Base-by-base conservation (phyloP, 2,888 invertebrate species). In the Labia minor region DNA sequence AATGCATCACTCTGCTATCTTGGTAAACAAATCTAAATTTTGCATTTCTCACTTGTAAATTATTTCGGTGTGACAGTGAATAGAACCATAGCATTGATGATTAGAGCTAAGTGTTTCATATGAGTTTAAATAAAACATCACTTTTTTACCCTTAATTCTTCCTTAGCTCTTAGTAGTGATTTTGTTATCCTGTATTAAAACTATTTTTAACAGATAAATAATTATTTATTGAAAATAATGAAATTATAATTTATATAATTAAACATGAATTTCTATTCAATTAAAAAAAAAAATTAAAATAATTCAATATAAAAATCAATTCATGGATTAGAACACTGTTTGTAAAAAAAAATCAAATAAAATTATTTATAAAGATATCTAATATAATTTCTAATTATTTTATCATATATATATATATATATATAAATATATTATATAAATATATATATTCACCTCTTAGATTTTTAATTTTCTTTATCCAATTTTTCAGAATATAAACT, bases 11-110 rank as follows among this genome's bases (percentile, higher is more conserved):
- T 68, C 66, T 68, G 68, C 66, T 68, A 65, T 68, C 68, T 64
- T 61, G 21, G 66, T 68, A 65, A 1, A 49, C 65, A 49, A 21
- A 65, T 65, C 33, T 14, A 37, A 19, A 68, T 68, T 65, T 61
- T 66, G 63, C 64, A 65, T 63, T 63, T 63, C 64, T 69, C 70
- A 70, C 70, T 66, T 70, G 70, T 70, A 70, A 68, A 69, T 66
- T 68, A 69, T 68, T 70, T 70, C 67, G 68, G 69, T 70, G 70
- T 70, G 70, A 69, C 70, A 70, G 70, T 70, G 67, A 70, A 70
- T 70, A 70, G 70, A 70, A 68, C 67, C 70, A 70, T 68, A 70
- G 68, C 65, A 67, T 66, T 70, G 68, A 70, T 69, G 67, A 70
- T 68, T 70, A 70, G 70, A 67, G 37, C 61, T 65, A 62, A 67